Percentiles rank a stretch among this genome's conserved stretches.
Conservation (phyloP, 2,113 vertebrate species). For the Raja brachyura region DNA sequence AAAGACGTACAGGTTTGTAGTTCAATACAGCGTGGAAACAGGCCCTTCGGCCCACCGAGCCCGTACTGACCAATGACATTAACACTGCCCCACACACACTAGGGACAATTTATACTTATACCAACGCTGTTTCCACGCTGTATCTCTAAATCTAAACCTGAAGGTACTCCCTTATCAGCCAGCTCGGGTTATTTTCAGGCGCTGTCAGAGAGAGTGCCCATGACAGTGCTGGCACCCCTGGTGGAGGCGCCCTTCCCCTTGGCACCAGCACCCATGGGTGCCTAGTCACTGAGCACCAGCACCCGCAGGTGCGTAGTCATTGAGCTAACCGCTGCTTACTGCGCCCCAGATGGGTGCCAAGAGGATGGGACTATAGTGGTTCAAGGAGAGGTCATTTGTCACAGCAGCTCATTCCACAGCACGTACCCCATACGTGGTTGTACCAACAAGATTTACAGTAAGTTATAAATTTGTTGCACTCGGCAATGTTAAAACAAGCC, state of each 20-base stretch:
- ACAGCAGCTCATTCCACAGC: background rate
- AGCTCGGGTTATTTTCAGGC: background rate
- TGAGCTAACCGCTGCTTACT: background rate
- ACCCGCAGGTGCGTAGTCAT: too few species aligned
- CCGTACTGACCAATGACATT: too few species aligned
- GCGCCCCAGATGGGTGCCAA: background rate
- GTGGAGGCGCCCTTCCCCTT: background rate
- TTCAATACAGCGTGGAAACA: too few species aligned
- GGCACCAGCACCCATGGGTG: background rate
- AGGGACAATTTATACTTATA: too few species aligned
- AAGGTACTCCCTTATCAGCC: background rate
- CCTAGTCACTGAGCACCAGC: too few species aligned
- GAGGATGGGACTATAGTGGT: background rate
- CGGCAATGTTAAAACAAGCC: constrained; percentile 12
- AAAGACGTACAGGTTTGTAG: too few species aligned
- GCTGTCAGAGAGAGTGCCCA: background rate
- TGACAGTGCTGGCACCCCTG: background rate
- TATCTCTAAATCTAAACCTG: too few species aligned
- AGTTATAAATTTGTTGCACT: background rate
- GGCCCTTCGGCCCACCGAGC: too few species aligned
- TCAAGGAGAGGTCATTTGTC: background rate
- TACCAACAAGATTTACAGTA: constrained; percentile 5
- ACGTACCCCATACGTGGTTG: constrained; percentile 14
- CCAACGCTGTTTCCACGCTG: too few species aligned
- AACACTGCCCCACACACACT: too few species aligned